phyloP scores from a whole-genome alignment of 2,113 vertebrate genomes.

The Gila orcuttii region DNA sequence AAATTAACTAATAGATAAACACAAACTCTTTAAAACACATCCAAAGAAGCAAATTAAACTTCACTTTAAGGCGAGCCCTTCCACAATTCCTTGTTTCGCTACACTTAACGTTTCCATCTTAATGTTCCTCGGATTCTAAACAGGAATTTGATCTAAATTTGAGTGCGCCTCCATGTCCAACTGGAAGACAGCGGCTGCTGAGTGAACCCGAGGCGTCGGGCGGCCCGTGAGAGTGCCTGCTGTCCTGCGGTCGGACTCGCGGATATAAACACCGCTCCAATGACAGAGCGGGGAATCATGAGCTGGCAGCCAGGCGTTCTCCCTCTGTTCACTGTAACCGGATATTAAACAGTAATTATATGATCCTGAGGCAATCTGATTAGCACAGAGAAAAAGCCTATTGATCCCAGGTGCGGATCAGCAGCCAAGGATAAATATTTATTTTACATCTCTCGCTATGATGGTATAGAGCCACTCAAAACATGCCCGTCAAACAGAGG shows the following conservation, averaged over 20 bases:
- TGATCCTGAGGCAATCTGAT: conserved; percentile 69
- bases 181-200: conserved; percentile 51
- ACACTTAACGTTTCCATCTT: neutral
- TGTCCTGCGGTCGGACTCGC: conserved; percentile 52
- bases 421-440: conserved; percentile 66
- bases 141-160: conserved; percentile 53
- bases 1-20: no score
- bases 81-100: neutral
- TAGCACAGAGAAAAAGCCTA: conserved; percentile 65
- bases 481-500: conserved; percentile 55
- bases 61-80: neutral
- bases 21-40: neutral
- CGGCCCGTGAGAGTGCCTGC: conserved; percentile 40
- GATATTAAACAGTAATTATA: conserved; percentile 69
- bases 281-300: conserved; percentile 44
- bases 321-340: conserved; percentile 45
- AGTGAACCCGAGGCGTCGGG: conserved; percentile 57
- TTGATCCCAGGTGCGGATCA: conserved; percentile 71
- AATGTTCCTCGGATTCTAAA: conserved; percentile 36
- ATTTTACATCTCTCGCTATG: conserved; percentile 56
- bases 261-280: conserved; percentile 60
- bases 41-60: neutral
- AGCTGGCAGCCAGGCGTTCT: conserved; percentile 36
- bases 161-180: conserved; percentile 45
- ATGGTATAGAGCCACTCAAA: conserved; percentile 56